phyloP scores from a whole-genome alignment of 2,888 invertebrate genomes.

The Sphaerophoria taeniata region DNA sequence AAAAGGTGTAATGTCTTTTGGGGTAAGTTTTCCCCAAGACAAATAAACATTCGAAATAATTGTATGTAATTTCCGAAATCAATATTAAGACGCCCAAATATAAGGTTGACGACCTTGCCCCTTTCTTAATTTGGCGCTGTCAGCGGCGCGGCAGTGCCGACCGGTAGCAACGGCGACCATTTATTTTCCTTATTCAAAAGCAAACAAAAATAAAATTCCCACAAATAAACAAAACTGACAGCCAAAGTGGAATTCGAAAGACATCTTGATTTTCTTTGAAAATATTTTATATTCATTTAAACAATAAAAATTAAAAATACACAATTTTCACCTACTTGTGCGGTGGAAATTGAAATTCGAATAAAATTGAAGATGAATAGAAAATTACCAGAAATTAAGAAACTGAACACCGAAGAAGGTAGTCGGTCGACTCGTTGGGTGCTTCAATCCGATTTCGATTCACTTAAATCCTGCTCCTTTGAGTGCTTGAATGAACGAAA shows the following conservation, averaged over 20 bases:
- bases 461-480: conserved; percentile 47
- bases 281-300: conserved; percentile 12
- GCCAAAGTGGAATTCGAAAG: conserved; percentile 11
- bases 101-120: conserved; percentile 51
- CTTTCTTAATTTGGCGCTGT: conserved; percentile 19
- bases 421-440: not conserved
- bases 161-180: not conserved
- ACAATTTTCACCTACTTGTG: conserved; percentile 7
- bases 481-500: conserved; percentile 48
- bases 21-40: not conserved
- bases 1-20: not conserved
- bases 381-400: conserved; percentile 54
- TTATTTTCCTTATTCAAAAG: conserved; percentile 26
- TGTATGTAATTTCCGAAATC: conserved; percentile 4
- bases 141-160: not conserved
- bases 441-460: conserved; percentile 39
- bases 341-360: not conserved
- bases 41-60: conserved; percentile 9
- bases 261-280: not conserved
- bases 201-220: conserved; percentile 10
- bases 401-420: conserved; percentile 12
- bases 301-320: not conserved
- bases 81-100: conserved; percentile 28
- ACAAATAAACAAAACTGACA: conserved; percentile 10
- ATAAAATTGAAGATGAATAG: conserved; percentile 4